phyloP scores from a whole-genome alignment of 2,797 vertebrate species.

The Rhincodon typus region DNA sequence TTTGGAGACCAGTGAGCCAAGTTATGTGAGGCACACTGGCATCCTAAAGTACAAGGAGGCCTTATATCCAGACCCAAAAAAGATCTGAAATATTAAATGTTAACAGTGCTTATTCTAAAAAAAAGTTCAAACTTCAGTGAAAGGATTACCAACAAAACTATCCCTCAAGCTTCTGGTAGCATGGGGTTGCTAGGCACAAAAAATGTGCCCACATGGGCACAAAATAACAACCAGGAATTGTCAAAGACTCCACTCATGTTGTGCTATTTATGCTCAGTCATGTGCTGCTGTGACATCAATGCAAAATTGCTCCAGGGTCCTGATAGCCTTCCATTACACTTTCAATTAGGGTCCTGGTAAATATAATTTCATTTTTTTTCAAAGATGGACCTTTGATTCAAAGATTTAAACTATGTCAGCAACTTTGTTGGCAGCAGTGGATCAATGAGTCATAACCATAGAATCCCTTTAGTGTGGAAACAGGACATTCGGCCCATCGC shows the following conservation, averaged over 20 bases:
- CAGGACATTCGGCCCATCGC: too few species aligned
- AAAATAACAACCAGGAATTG: too few species aligned
- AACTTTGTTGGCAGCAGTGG: too few species aligned
- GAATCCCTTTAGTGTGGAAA: too few species aligned
- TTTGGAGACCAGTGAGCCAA: neutral
- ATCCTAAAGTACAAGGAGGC: neutral
- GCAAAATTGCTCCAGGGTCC: too few species aligned
- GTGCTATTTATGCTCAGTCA: too few species aligned
- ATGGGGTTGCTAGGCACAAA: too few species aligned
- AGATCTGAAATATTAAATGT: neutral
- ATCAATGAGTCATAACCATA: too few species aligned
- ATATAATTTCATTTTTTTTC: neutral
- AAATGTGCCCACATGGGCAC: neutral
- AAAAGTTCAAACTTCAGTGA: neutral
- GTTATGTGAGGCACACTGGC: neutral
- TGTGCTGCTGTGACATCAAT: too few species aligned
- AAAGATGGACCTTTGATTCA: neutral
- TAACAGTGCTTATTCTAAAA: neutral
- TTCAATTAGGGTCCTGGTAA: neutral
- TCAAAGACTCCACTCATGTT: too few species aligned
- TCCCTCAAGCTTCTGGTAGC: neutral
- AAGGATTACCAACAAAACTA: neutral
- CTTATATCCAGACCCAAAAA: neutral
- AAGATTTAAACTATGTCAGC: neutral
- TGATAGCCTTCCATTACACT: neutral